Conservation (phyloP, 2,888 invertebrate species). For the Tolmerus cingulatus region DNA sequence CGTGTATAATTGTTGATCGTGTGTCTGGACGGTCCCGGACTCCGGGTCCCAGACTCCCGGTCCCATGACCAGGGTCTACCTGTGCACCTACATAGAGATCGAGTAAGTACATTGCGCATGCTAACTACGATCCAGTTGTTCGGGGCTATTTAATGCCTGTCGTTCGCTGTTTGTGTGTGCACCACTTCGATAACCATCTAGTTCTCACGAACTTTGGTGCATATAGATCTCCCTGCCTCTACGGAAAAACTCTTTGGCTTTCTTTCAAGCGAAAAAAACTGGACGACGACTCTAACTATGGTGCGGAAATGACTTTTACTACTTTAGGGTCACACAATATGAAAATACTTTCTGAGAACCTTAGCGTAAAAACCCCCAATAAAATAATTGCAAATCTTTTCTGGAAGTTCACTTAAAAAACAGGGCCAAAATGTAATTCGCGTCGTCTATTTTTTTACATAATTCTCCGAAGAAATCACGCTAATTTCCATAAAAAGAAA, state of each 20-base stretch:
- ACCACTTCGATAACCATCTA: slow-evolving; percentile 48
- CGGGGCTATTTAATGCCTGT: slow-evolving; percentile 37
- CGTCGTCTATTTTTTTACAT: background rate
- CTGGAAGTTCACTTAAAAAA: background rate
- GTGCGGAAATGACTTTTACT: background rate
- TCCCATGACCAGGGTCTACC: background rate
- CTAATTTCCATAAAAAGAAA: background rate
- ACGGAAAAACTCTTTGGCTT: slow-evolving; percentile 24
- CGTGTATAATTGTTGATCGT: slow-evolving; percentile 44
- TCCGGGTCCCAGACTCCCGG: background rate
- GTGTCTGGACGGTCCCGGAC: slow-evolving; percentile 22
- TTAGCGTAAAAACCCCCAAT: background rate
- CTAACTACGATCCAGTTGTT: slow-evolving; percentile 38
- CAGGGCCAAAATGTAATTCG: background rate
- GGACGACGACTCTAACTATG: background rate
- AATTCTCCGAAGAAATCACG: background rate
- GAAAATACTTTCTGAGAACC: background rate
- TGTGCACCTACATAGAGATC: slow-evolving; percentile 39
- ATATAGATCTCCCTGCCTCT: slow-evolving; percentile 24
- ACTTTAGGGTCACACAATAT: background rate
- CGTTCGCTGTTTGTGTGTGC: slow-evolving; percentile 40
- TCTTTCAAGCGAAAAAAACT: background rate
- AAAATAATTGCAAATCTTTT: background rate
- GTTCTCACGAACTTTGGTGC: slow-evolving; percentile 48
- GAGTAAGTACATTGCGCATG: slow-evolving; percentile 38